Evolutionary conservation across 2,113 vertebrate genomes (phyloP), one percentile per base, ranked within the genome.

Genomic region (Colaptes auratus): DNA sequence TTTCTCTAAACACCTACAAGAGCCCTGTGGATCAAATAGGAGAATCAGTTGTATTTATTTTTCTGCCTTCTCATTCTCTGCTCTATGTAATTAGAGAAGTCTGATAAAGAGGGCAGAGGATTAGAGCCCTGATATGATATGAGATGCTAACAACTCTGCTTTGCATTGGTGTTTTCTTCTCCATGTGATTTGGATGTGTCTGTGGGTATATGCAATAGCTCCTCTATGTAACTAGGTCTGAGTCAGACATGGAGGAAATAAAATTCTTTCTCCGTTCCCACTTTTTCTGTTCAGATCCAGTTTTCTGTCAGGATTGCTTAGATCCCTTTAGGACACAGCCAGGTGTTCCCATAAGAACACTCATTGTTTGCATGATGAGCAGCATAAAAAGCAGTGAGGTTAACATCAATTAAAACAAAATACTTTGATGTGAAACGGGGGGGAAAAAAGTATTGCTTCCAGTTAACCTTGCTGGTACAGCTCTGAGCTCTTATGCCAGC

Each of bases 131-230:
- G 50, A 92, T 70, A 75, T 44, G 77, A 88, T 81, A 80, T 9
- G 28, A 94, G 65, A 92, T 90, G 93, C 74, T 96, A 65, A 95
- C 82, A 55, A 82, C 44, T 19, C 67, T 92, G 35, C 74, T 94
- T 96, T 93, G 83, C 89, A 93, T 90, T 52, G 13, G 31, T 92
- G 70, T 90, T 96, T 93, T 85, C 92, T 95, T 86, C 46, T 76
- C 77, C 39, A 18, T 46, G 66, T 90, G 73, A 87, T 94, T 79
- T 94, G 82, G 77, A 70, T 94, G 56, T 58, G 55, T 80, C 56
- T 92, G 42, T 85, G 35, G 30, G 28, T 72, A 92, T 59, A 67
- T 86, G 21, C 6, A 3, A 2, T 50, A 86, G 63, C 86, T 94
- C 63, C 50, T 20, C 44, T 79, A 10, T 23, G 30, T 63, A 81